Conservation (phyloP, 2,888 invertebrate genomes). For the Poecilobothrus nobilitatus region DNA sequence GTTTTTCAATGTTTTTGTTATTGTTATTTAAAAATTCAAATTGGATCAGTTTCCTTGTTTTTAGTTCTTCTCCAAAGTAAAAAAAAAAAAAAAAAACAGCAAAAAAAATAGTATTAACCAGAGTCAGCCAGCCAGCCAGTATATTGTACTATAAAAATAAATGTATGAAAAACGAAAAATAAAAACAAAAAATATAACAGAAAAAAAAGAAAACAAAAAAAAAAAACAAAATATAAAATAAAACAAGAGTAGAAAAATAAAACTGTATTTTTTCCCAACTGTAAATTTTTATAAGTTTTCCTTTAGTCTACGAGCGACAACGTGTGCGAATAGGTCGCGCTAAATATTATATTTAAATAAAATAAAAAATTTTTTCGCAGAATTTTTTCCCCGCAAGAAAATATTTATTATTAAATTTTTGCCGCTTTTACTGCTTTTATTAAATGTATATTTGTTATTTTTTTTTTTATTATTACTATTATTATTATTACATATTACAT, state of each 20-base stretch:
- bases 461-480: conserved; percentile 3
- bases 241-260: too few relatives aligned
- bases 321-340: conserved; percentile 43
- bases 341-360: conserved; percentile 16
- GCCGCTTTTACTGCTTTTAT: conserved; percentile 32
- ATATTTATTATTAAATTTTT: conserved; percentile 24
- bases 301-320: conserved; percentile 45
- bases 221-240: too few relatives aligned
- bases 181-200: too few relatives aligned
- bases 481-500: not conserved
- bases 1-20: not conserved
- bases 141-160: too few relatives aligned
- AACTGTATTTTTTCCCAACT: not conserved
- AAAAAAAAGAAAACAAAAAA: too few relatives aligned
- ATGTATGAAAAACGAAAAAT: too few relatives aligned
- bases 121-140: too few relatives aligned
- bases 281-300: not conserved
- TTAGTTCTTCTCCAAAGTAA: not conserved
- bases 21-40: not conserved
- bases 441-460: conserved; percentile 14
- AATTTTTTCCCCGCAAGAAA: conserved; percentile 27
- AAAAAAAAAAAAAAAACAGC: not conserved
- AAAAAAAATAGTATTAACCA: not conserved
- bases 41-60: conserved; percentile 3
- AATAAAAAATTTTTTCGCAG: conserved; percentile 23